phyloP scores from a whole-genome alignment of 2,113 vertebrate genomes.

The Rhombomys opimus region DNA sequence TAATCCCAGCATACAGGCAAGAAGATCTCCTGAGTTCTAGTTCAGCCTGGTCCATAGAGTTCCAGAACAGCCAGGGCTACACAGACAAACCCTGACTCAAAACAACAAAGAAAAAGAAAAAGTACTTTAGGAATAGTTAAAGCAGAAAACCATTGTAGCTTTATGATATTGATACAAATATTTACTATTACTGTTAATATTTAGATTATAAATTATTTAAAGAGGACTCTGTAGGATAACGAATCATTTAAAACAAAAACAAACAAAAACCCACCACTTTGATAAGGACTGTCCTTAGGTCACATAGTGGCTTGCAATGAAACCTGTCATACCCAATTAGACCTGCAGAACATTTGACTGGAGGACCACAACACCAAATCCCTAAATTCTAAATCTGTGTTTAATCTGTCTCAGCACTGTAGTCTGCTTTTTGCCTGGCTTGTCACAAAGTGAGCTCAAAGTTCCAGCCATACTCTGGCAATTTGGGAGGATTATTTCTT shows the following conservation, averaged over 20 bases:
- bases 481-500: background rate
- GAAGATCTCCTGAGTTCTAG: background rate
- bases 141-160: background rate
- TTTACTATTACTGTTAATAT: background rate
- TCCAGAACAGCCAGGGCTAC: background rate
- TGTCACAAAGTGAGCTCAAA: background rate
- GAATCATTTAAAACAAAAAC: background rate
- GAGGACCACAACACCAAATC: background rate
- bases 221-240: background rate
- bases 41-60: background rate
- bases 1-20: background rate
- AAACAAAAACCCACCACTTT: background rate
- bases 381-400: background rate
- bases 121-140: background rate
- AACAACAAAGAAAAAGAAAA: background rate
- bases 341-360: background rate
- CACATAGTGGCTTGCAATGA: background rate
- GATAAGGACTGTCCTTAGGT: background rate
- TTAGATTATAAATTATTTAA: background rate
- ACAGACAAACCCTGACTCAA: background rate
- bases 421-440: background rate
- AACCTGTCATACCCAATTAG: background rate
- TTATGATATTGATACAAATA: background rate
- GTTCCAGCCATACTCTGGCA: no score
- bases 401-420: background rate